phyloP scores from a whole-genome alignment of 2,888 invertebrate genomes.

The Drosophila limbata region DNA sequence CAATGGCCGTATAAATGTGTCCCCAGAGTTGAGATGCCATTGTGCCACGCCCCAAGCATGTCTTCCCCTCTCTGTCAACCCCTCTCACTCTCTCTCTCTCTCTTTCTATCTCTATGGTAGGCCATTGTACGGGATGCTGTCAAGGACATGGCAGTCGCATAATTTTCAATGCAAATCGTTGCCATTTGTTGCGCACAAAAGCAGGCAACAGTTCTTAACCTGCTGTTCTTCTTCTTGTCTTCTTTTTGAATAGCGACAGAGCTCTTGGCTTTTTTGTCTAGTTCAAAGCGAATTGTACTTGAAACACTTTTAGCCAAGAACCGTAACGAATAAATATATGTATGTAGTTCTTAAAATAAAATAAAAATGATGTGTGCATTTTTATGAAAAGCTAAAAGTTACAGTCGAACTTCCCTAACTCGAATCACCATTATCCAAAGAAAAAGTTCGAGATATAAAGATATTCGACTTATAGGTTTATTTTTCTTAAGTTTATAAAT shows the following conservation, averaged over 20 bases:
- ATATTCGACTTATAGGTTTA: too few relatives aligned
- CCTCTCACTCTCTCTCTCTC: background rate
- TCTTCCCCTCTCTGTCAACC: background rate
- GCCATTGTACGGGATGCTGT: constrained; percentile 37
- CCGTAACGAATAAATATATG: too few relatives aligned
- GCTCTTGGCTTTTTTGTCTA: constrained; percentile 4
- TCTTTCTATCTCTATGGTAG: background rate
- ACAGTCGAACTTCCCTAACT: too few relatives aligned
- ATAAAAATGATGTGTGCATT: background rate
- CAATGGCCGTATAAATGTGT: constrained; percentile 71
- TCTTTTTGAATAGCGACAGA: constrained; percentile 1
- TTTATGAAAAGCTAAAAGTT: too few relatives aligned
- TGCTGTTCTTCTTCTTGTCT: background rate
- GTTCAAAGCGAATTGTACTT: constrained; percentile 4
- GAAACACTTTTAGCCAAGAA: constrained; percentile 6
- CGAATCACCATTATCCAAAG: too few relatives aligned
- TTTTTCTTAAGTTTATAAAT: too few relatives aligned
- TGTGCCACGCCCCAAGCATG: constrained; percentile 34
- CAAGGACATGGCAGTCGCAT: constrained; percentile 60
- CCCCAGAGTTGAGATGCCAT: constrained; percentile 43
- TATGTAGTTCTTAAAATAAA: background rate
- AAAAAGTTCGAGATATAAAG: too few relatives aligned
- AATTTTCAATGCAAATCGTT: constrained; percentile 65
- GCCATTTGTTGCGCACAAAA: constrained; percentile 63
- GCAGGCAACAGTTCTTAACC: constrained; percentile 27